Evolutionary conservation across 2,888 invertebrate genomes (phyloP).

Genomic region (Drosophila pegasa): DNA sequence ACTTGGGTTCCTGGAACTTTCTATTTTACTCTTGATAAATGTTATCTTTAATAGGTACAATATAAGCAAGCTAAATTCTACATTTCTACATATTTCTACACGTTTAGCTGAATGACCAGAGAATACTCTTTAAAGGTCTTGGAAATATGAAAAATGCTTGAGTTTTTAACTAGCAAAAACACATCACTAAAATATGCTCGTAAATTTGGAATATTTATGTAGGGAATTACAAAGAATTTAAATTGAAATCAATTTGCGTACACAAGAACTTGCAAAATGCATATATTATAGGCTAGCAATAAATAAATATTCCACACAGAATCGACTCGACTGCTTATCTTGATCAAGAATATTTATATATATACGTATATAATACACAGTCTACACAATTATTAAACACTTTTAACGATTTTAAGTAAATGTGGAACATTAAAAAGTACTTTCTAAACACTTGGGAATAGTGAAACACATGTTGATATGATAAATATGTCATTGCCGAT

Average conservation of each 20-base stretch:
- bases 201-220: neutral
- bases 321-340: neutral
- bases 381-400: neutral
- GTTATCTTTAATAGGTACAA: neutral
- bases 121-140: neutral
- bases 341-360: neutral
- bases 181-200: neutral
- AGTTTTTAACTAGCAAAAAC: neutral
- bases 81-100: neutral
- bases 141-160: neutral
- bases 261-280: neutral
- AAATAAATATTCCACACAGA: neutral
- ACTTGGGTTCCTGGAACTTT: neutral
- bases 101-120: neutral
- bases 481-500: constrained; percentile 56
- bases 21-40: neutral
- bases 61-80: neutral
- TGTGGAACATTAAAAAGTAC: neutral
- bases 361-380: neutral
- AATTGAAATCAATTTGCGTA: neutral
- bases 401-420: neutral
- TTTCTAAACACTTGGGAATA: constrained; percentile 20
- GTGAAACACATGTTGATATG: constrained; percentile 50
- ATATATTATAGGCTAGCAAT: neutral
- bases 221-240: neutral